Conservation (phyloP, 2,113 vertebrate genomes). For the Heloderma charlesbogerti region DNA sequence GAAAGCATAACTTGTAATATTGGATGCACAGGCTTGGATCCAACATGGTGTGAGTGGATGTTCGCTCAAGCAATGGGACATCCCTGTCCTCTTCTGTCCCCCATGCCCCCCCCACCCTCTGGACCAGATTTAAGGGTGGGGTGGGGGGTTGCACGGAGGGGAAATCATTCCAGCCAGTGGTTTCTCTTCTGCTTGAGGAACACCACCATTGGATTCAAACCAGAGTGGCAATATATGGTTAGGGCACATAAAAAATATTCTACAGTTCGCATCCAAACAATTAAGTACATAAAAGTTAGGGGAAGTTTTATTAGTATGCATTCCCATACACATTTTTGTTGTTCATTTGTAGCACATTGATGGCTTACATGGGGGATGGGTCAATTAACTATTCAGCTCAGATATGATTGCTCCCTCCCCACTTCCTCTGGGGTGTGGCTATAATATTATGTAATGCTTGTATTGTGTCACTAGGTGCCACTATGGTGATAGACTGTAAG, state of each 20-base stretch:
- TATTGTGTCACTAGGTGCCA: neutral
- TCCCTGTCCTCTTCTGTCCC: no score
- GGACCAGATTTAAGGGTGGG: no score
- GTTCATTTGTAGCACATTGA: neutral
- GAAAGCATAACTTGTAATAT: constrained; percentile 41
- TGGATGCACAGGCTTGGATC: neutral
- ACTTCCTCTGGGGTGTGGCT: no score
- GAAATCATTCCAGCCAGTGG: no score
- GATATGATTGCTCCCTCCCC: neutral
- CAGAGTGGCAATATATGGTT: neutral
- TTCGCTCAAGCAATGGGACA: no score
- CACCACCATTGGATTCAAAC: neutral
- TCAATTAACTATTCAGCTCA: neutral
- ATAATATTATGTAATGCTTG: constrained; percentile 7
- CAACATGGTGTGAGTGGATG: no score
- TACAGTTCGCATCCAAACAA: neutral
- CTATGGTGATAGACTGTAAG: neutral
- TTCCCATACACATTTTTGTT: neutral
- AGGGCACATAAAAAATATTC: neutral
- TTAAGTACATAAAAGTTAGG: neutral
- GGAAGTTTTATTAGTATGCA: neutral
- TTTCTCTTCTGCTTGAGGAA: no score
- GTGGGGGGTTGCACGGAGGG: no score
- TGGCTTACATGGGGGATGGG: neutral
- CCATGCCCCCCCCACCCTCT: no score